Evolutionary conservation across 1,140 invertebrate species (phyloP).

Genomic region (Lysiphlebus fabarum): DNA sequence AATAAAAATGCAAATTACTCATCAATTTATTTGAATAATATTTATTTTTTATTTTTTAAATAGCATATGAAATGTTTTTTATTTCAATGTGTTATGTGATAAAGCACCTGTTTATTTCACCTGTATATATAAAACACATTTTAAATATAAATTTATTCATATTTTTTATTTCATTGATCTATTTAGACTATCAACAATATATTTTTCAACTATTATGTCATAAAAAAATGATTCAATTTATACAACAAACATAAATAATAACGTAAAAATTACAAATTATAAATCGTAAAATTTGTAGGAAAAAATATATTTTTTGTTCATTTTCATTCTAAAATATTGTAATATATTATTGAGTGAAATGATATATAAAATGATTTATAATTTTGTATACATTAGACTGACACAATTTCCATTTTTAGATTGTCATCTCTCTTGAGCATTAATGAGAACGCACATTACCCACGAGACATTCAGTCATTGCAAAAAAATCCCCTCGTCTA

Average conservation of each 20-base stretch:
- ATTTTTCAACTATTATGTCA: neutral
- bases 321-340: too few species aligned
- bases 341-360: constrained; percentile 12
- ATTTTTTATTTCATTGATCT: neutral
- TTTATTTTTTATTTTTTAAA: neutral
- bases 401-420: constrained; percentile 49
- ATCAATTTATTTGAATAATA: constrained; percentile 24
- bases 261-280: neutral
- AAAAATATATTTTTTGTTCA: too few species aligned
- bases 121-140: too few species aligned
- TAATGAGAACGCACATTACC: constrained; percentile 28
- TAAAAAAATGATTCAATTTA: neutral
- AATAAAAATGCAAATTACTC: constrained; percentile 50
- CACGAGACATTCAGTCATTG: constrained; percentile 13
- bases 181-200: neutral
- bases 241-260: too few species aligned
- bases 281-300: too few species aligned
- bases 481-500: neutral
- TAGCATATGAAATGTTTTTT: neutral
- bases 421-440: constrained; percentile 25
- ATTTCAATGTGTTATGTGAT: neutral
- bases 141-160: neutral
- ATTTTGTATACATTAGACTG: constrained; percentile 22
- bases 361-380: constrained; percentile 4
- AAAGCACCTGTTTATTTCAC: neutral